Conservation (phyloP, 2,888 invertebrate genomes). For the Halictus ligatus region DNA sequence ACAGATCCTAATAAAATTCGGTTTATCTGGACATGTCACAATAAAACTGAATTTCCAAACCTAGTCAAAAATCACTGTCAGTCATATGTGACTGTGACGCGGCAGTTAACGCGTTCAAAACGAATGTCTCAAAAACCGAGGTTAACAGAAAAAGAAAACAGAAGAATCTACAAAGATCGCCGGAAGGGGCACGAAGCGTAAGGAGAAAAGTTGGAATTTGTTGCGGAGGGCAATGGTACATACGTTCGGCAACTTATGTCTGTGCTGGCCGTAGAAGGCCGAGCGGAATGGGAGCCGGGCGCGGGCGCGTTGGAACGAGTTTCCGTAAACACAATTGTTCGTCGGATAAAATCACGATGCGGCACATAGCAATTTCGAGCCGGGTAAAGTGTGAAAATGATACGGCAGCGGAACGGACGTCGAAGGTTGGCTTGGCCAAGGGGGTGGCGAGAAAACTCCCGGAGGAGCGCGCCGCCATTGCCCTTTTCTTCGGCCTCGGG, state of each 20-base stretch:
- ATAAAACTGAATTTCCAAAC: too few relatives aligned
- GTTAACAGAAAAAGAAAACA: too few relatives aligned
- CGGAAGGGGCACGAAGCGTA: too few relatives aligned
- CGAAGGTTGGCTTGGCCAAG: neutral
- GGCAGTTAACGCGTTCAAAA: too few relatives aligned
- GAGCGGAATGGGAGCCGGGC: neutral
- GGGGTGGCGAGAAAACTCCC: neutral
- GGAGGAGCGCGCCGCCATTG: neutral
- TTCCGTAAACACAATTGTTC: neutral
- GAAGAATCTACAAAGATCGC: too few relatives aligned
- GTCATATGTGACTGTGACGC: too few relatives aligned
- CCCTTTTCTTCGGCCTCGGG: conserved; percentile 13
- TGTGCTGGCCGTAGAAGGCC: neutral
- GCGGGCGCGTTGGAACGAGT: neutral
- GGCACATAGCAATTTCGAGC: conserved; percentile 13
- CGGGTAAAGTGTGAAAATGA: conserved; percentile 19
- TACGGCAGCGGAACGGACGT: conserved; percentile 16
- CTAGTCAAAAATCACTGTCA: too few relatives aligned
- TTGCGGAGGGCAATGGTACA: neutral
- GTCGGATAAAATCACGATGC: neutral
- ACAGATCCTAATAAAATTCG: too few relatives aligned
- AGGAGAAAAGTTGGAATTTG: neutral
- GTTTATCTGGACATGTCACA: too few relatives aligned
- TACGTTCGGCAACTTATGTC: neutral
- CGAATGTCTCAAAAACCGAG: too few relatives aligned